These are phyloP conservation scores for Polydrusus pterygomalis DNA, from an alignment of 2,888 invertebrate genomes.

Conservation along the genomic window DNA sequence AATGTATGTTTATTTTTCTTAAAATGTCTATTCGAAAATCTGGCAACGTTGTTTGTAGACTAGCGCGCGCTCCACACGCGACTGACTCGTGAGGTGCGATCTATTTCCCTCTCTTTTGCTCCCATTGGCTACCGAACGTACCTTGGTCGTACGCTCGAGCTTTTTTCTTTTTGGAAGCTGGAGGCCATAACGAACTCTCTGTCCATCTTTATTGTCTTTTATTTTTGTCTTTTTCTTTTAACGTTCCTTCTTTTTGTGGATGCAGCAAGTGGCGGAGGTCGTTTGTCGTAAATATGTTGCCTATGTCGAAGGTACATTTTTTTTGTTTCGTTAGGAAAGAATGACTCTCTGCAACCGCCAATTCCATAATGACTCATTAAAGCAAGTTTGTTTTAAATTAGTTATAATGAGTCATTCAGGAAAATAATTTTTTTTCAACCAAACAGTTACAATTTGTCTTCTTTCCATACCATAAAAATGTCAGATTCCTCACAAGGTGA, in stretches of 20 bases:
- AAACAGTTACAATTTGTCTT: too few relatives aligned
- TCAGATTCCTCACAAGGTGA: too few relatives aligned
- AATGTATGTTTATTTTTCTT: not conserved
- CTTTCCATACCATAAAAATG: too few relatives aligned
- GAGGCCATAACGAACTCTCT: slow-evolving; percentile 61
- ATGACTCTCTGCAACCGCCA: not conserved
- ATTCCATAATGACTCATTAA: too few relatives aligned
- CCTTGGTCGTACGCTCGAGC: slow-evolving; percentile 43
- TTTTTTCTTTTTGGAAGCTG: slow-evolving; percentile 57
- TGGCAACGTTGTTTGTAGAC: slow-evolving; percentile 35
- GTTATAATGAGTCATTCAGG: too few relatives aligned
- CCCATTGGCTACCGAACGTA: slow-evolving; percentile 47
- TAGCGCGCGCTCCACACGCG: slow-evolving; percentile 71
- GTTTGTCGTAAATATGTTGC: slow-evolving; percentile 1
- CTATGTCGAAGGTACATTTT: not conserved
- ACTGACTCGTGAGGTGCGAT: slow-evolving; percentile 61
- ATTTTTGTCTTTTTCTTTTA: slow-evolving; percentile 40
- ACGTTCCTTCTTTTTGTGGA: slow-evolving; percentile 18
- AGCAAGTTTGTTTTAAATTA: too few relatives aligned
- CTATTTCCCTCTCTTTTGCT: slow-evolving; percentile 50
- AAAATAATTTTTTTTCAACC: too few relatives aligned
- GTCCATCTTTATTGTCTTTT: slow-evolving; percentile 47
- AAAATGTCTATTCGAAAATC: not conserved
- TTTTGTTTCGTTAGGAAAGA: not conserved
- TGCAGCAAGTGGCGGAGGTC: slow-evolving; percentile 3